A percentile compares a stretch with the other conserved stretches of the same genome.
These are phyloP conservation scores for Taxidea taxus DNA, from an alignment of 2,113 vertebrate species.

Conservation along the genomic window DNA sequence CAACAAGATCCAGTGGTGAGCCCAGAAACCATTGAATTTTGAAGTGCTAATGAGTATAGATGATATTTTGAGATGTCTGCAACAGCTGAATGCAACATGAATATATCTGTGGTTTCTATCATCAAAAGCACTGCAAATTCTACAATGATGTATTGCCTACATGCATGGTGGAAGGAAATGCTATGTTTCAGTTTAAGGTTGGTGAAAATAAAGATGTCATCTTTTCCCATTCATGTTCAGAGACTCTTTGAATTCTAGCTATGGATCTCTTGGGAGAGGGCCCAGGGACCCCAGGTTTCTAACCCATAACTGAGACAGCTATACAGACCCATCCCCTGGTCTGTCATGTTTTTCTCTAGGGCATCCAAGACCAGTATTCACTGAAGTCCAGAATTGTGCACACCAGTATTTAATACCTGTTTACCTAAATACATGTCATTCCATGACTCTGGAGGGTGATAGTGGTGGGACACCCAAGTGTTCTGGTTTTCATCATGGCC, in stretches of 20 bases:
- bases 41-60: neutral
- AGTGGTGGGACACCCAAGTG: neutral
- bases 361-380: neutral
- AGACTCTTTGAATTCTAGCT: neutral
- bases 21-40: neutral
- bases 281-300: neutral
- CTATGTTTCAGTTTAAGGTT: neutral
- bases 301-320: neutral
- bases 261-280: neutral
- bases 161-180: neutral
- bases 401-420: neutral
- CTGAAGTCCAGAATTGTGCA: neutral
- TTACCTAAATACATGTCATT: neutral
- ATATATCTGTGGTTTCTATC: neutral
- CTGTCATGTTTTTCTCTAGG: neutral
- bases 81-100: neutral
- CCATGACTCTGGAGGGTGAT: neutral
- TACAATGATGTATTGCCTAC: neutral
- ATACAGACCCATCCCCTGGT: neutral
- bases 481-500: neutral
- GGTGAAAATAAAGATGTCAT: neutral
- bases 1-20: neutral
- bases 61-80: slow-evolving; percentile 6
- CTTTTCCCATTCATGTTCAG: neutral
- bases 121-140: neutral